Conservation (phyloP, 2,113 vertebrate genomes). For the Procapra przewalskii region DNA sequence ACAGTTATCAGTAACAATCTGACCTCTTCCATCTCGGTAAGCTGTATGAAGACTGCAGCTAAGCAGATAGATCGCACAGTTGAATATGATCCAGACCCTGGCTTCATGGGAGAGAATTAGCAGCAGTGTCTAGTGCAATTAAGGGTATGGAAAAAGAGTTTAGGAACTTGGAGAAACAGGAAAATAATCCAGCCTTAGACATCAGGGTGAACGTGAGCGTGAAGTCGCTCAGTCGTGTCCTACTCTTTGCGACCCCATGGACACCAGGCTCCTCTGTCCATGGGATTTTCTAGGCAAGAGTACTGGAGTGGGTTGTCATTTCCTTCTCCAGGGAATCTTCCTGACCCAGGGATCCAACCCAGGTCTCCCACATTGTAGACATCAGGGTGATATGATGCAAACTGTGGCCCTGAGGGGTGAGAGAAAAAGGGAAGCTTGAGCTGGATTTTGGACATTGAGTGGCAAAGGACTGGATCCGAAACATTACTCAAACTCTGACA, state of each 20-base stretch:
- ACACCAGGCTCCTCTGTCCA: no score
- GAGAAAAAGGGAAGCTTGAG: neutral
- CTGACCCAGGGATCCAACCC: no score
- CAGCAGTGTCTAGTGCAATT: neutral
- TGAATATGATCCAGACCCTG: neutral
- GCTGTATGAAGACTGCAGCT: neutral
- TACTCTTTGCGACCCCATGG: no score
- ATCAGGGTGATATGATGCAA: rapidly evolving
- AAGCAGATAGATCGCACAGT: neutral
- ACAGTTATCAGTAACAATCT: neutral
- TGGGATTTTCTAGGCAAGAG: no score
- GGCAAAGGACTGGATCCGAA: neutral
- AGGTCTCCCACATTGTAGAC: no score
- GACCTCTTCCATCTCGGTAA: neutral
- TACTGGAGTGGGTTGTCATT: no score
- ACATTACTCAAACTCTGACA: neutral
- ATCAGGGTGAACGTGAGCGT: rapidly evolving
- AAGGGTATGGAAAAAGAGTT: neutral
- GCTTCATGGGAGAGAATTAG: neutral
- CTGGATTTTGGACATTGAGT: neutral
- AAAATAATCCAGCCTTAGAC: neutral
- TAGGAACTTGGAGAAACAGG: neutral
- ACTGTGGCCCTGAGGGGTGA: rapidly evolving
- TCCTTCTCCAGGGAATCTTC: no score
- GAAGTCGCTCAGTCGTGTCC: no score